A percentile compares a stretch with the other conserved stretches of the same genome.
Conservation (phyloP, 2,888 invertebrate species). For the Drosophila fulvimacula region DNA sequence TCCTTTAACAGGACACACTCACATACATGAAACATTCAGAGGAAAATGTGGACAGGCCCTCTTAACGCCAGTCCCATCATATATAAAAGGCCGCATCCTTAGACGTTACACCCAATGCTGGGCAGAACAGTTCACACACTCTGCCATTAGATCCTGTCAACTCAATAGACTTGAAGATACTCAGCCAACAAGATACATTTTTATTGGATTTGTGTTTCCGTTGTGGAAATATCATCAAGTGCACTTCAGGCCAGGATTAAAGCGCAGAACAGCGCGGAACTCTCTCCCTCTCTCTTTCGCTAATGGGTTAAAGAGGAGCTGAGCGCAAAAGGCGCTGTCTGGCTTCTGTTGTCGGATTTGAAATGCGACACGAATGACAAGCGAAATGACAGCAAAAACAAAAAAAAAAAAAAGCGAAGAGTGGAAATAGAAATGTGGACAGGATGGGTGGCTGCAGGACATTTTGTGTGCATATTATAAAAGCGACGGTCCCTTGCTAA, state of each 20-base stretch:
- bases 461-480: constrained; percentile 43
- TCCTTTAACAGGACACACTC: not conserved
- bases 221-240: constrained; percentile 7
- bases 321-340: constrained; percentile 29
- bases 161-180: constrained; percentile 8
- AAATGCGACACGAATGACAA: constrained; percentile 51
- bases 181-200: constrained; percentile 17
- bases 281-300: constrained; percentile 1
- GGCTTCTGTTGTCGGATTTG: constrained; percentile 34
- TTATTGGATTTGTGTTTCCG: constrained; percentile 26
- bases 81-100: no score
- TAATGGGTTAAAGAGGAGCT: constrained; percentile 48
- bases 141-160: not conserved
- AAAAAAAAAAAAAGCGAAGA: not conserved
- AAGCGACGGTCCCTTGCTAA: constrained; percentile 23
- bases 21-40: not conserved
- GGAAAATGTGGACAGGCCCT: no score
- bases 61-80: no score
- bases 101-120: not conserved
- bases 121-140: not conserved
- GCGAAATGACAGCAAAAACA: constrained; percentile 22
- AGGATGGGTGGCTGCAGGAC: constrained; percentile 67
- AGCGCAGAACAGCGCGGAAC: constrained; percentile 14
- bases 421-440: constrained; percentile 58
- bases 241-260: constrained; percentile 37